These are phyloP conservation scores for Eulemur rubriventer DNA, from an alignment of 2,797 vertebrate species.

Conservation along the genomic window DNA sequence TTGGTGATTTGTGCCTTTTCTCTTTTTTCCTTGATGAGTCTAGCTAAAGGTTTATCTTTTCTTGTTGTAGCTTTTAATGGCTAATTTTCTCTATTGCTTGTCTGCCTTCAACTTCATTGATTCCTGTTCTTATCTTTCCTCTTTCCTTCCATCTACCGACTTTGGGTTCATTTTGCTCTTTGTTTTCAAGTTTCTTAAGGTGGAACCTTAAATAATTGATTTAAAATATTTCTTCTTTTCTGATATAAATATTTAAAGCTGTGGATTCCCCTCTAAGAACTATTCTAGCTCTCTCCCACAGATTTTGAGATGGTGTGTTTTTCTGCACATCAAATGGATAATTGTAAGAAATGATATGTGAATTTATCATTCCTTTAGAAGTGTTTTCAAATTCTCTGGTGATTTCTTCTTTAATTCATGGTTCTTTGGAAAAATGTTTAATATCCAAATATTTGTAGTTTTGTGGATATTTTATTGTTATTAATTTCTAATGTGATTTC, in stretches of 20 bases:
- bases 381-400: not conserved
- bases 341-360: not conserved
- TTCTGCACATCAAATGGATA: not conserved
- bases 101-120: not conserved
- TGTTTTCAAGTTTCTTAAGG: not conserved
- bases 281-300: not conserved
- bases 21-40: not conserved
- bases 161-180: not conserved
- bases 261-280: not conserved
- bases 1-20: not conserved
- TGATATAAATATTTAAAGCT: not conserved
- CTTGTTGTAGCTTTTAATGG: not conserved
- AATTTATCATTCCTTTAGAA: not conserved
- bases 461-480: not conserved
- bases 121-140: not conserved
- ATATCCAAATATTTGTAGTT: not conserved
- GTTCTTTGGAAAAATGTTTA: not conserved
- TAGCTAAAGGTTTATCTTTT: not conserved
- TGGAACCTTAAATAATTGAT: not conserved
- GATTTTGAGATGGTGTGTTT: not conserved
- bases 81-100: not conserved
- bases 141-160: not conserved
- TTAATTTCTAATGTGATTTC: conserved; percentile 21
- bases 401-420: not conserved
- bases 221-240: not conserved